These are phyloP conservation scores for Sitta europaea DNA, from an alignment of 2,113 vertebrate genomes.

Conservation along the genomic window DNA sequence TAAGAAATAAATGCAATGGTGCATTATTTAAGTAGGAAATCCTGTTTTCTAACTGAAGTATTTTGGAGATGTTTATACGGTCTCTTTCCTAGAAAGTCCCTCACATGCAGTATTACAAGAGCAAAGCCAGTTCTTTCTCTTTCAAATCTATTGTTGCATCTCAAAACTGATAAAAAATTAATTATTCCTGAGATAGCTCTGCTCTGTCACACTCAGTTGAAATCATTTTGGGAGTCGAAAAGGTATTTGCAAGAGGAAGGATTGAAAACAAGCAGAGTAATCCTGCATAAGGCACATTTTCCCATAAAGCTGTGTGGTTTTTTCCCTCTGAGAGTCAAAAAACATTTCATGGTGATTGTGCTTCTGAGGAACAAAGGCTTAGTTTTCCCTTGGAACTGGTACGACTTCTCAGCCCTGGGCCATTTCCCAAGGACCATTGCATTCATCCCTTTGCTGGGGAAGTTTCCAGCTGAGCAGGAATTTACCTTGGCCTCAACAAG, in stretches of 20 bases:
- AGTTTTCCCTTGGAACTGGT: conserved; percentile 5
- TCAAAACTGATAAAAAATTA: background rate
- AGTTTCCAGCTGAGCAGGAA: conserved; percentile 48
- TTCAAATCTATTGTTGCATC: background rate
- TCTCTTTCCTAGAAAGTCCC: background rate
- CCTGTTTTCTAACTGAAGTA: background rate
- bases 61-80: background rate
- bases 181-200: background rate
- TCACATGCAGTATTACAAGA: background rate
- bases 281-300: background rate
- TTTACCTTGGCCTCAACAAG: conserved; percentile 34
- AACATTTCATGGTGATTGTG: background rate
- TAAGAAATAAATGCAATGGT: background rate
- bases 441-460: conserved; percentile 19
- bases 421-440: background rate
- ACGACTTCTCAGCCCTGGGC: background rate
- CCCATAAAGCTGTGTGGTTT: background rate
- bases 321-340: background rate
- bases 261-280: background rate
- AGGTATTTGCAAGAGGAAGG: background rate
- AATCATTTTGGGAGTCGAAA: background rate
- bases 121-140: background rate
- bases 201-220: background rate
- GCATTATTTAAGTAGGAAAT: background rate
- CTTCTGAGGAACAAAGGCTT: conserved; percentile 16